Conservation (phyloP, 1,140 invertebrate species). For the Harpegnathos saltator region DNA sequence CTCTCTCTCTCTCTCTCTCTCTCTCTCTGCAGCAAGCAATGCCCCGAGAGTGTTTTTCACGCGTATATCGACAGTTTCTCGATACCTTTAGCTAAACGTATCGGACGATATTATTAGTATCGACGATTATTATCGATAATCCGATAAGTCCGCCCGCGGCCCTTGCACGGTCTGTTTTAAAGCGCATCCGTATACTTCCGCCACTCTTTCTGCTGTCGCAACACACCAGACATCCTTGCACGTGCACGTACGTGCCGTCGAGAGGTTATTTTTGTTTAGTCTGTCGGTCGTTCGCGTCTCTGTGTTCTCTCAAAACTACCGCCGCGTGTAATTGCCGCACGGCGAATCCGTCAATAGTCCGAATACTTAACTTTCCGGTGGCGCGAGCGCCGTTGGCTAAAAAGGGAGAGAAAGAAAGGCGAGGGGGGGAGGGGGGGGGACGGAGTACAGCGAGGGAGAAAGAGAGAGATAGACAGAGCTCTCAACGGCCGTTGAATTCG, state of each 20-base stretch:
- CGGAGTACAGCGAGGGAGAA: no score
- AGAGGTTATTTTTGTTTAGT: constrained; percentile 77
- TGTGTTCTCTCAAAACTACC: constrained; percentile 61
- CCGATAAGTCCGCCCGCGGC: constrained; percentile 21
- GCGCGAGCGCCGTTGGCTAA: background rate
- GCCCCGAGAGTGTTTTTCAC: background rate
- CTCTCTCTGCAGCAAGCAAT: constrained; percentile 22
- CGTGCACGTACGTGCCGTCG: constrained; percentile 40
- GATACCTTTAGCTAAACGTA: constrained; percentile 16
- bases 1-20: no score
- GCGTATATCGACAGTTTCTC: constrained; percentile 37
- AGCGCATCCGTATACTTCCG: constrained; percentile 62
- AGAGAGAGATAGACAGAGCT: no score
- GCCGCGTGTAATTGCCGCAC: constrained; percentile 43
- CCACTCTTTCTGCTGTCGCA: constrained; percentile 56
- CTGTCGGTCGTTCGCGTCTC: constrained; percentile 63
- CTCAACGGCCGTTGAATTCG: background rate
- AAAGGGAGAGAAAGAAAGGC: background rate
- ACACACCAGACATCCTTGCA: constrained; percentile 44
- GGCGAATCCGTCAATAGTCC: constrained; percentile 32
- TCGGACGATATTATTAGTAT: constrained; percentile 34
- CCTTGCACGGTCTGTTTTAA: constrained; percentile 9
- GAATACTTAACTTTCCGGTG: constrained; percentile 31
- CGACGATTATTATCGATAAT: constrained; percentile 28
- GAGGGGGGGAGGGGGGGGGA: no score